Percentiles rank a stretch among this genome's conserved stretches.
Conservation (phyloP, 2,797 vertebrate species). For the Benthosema pterotum region DNA sequence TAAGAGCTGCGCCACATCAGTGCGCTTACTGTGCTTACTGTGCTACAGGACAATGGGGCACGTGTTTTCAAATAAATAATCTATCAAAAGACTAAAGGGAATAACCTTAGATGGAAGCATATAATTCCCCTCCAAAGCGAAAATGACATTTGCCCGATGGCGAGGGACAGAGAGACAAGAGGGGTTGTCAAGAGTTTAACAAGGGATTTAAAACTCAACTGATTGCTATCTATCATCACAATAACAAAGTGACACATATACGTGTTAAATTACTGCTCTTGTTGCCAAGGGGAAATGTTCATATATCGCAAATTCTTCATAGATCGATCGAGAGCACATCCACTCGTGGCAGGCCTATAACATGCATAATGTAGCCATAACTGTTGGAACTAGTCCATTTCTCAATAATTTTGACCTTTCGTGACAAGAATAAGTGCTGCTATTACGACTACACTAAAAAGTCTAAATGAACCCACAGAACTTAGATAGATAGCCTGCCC, state of each 20-base stretch:
- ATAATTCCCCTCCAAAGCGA: constrained; percentile 63
- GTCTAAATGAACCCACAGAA: too few relatives aligned
- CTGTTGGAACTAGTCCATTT: too few relatives aligned
- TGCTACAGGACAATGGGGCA: constrained; percentile 63
- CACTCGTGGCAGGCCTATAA: neutral
- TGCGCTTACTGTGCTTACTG: neutral
- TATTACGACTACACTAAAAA: too few relatives aligned
- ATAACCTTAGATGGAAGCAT: constrained; percentile 69
- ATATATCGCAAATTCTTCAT: constrained; percentile 24
- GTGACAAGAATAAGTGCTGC: too few relatives aligned
- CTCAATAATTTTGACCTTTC: too few relatives aligned
- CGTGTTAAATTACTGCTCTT: constrained; percentile 49
- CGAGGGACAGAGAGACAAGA: constrained; percentile 32
- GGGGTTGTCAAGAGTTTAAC: constrained; percentile 82
- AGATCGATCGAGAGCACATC: constrained; percentile 18
- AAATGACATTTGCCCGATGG: constrained; percentile 67
- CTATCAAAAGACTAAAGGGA: constrained; percentile 62
- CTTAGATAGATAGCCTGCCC: too few relatives aligned
- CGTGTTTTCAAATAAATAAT: constrained; percentile 79
- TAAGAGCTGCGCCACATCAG: constrained; percentile 37
- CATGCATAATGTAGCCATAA: too few relatives aligned
- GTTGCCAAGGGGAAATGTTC: constrained; percentile 47
- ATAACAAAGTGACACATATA: constrained; percentile 61
- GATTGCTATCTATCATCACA: constrained; percentile 68
- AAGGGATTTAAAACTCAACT: constrained; percentile 75